These are phyloP conservation scores for Epicampocera succincta DNA, from an alignment of 2,888 invertebrate species.

Conservation along the genomic window DNA sequence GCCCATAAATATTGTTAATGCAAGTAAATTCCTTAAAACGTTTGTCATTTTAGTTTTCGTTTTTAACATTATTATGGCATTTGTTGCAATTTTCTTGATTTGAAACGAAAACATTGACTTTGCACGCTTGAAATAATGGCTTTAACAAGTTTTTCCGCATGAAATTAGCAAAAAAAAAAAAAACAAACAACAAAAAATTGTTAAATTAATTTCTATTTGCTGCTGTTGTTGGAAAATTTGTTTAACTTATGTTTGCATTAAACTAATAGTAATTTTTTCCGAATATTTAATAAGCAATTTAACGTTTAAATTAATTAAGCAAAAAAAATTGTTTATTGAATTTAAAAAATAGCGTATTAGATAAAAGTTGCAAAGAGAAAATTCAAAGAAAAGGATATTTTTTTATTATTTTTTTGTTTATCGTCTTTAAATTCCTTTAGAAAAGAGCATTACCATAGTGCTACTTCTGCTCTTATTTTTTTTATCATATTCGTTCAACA, in stretches of 20 bases:
- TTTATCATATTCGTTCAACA: too few species aligned
- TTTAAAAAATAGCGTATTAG: background rate
- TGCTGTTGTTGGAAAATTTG: background rate
- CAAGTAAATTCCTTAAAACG: background rate
- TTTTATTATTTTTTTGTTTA: too few species aligned
- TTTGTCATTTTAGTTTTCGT: background rate
- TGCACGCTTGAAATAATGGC: slow-evolving; percentile 70
- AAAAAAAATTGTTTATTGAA: background rate
- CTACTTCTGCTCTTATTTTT: too few species aligned
- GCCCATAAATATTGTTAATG: background rate
- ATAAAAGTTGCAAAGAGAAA: background rate
- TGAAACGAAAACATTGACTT: slow-evolving; percentile 69
- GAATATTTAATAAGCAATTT: slow-evolving; percentile 19
- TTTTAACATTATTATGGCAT: slow-evolving; percentile 7
- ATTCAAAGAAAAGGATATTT: too few species aligned
- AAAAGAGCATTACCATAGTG: too few species aligned
- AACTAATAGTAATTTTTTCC: slow-evolving; percentile 14
- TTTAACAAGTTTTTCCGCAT: slow-evolving; percentile 69
- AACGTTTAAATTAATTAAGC: background rate
- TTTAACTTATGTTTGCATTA: slow-evolving; percentile 19
- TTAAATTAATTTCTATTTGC: background rate
- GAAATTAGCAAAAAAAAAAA: slow-evolving; percentile 46
- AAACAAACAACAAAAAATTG: too few species aligned
- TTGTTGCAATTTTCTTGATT: slow-evolving; percentile 24
- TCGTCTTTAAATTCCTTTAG: too few species aligned